phyloP scores from a whole-genome alignment of 2,888 invertebrate species.

The Drosophila monieri region DNA sequence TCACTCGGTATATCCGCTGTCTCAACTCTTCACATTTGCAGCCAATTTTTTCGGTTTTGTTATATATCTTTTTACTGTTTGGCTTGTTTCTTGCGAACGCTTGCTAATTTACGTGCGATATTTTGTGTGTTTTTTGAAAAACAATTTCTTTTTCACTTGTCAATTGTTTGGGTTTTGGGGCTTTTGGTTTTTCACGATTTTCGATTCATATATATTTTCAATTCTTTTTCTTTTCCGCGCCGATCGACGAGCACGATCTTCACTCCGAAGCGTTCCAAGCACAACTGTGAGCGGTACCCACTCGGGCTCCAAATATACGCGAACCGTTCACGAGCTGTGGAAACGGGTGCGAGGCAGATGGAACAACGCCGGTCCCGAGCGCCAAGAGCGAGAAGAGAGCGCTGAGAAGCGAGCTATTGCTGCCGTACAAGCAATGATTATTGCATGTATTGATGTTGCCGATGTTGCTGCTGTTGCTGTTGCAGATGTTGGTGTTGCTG shows the following conservation, averaged over 20 bases:
- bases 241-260: conserved; percentile 78
- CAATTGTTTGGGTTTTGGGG: conserved; percentile 26
- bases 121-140: conserved; percentile 56
- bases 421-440: conserved; percentile 12
- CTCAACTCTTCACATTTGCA: conserved; percentile 44
- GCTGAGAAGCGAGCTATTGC: conserved; percentile 25
- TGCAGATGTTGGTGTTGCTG: not conserved
- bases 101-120: conserved; percentile 73
- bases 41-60: conserved; percentile 51
- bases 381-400: conserved; percentile 58
- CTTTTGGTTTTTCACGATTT: conserved; percentile 19
- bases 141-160: conserved; percentile 53
- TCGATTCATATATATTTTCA: conserved; percentile 33
- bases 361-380: conserved; percentile 47
- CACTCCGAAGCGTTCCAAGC: conserved; percentile 82
- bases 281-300: conserved; percentile 73
- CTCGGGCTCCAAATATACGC: conserved; percentile 67
- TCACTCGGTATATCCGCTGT: conserved; percentile 63
- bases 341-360: conserved; percentile 13
- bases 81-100: conserved; percentile 77
- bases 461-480: conserved; percentile 10
- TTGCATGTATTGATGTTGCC: conserved; percentile 1
- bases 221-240: conserved; percentile 27
- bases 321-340: conserved; percentile 34
- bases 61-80: conserved; percentile 16